Conservation (phyloP, 2,888 invertebrate genomes). For the Coecobrya sp. region DNA sequence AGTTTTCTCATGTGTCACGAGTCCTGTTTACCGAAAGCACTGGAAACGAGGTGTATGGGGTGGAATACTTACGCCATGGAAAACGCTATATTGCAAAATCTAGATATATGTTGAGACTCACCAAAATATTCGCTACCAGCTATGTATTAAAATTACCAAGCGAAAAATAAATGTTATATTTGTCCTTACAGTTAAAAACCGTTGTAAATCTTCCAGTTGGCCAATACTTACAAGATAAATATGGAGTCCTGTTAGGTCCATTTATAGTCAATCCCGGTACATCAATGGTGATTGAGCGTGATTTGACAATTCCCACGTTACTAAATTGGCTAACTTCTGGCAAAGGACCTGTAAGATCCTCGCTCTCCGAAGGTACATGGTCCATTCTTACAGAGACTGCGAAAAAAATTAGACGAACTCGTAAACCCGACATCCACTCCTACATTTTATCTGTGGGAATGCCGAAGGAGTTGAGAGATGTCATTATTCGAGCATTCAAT, state of each 20-base stretch:
- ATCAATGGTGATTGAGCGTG: constrained; percentile 74
- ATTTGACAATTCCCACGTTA: constrained; percentile 57
- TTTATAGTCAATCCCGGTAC: constrained; percentile 80
- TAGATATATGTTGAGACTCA: constrained; percentile 66
- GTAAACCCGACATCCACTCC: constrained; percentile 82
- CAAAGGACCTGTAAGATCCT: constrained; percentile 70
- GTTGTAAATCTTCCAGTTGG: constrained; percentile 84
- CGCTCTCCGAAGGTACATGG: constrained; percentile 81
- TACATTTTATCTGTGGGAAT: constrained; percentile 81
- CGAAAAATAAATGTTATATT: too few relatives aligned
- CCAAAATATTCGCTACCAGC: neutral
- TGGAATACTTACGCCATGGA: constrained; percentile 83
- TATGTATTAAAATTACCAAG: too few relatives aligned
- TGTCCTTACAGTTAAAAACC: constrained; percentile 37
- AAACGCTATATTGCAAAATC: constrained; percentile 65
- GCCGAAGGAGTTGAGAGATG: constrained; percentile 43
- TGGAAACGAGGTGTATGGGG: constrained; percentile 75
- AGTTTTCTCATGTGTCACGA: constrained; percentile 76
- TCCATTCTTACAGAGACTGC: constrained; percentile 73
- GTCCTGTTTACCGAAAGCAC: constrained; percentile 72
- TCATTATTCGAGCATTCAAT: constrained; percentile 72
- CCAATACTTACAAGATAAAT: constrained; percentile 84
- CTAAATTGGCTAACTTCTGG: constrained; percentile 73
- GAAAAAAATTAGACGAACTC: constrained; percentile 58
- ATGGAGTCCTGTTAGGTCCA: constrained; percentile 83